Evolutionary conservation across 2,797 vertebrate species (phyloP).

Genomic region (Limnodromus scolopaceus): DNA sequence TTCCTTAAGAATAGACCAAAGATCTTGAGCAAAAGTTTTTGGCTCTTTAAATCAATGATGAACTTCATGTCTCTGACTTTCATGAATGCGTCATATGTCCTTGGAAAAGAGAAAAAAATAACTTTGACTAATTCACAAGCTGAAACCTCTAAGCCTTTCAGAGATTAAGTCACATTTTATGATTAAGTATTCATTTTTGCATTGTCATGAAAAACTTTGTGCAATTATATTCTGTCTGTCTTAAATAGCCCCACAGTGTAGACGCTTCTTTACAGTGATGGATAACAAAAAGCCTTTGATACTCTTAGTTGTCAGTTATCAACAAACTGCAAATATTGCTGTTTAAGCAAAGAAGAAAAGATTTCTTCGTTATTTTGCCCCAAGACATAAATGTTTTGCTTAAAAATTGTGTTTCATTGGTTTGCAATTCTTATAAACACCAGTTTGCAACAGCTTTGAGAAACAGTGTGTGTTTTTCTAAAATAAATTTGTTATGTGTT

Average conservation of each 20-base stretch:
- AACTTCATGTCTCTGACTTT: background rate
- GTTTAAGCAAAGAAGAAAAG: background rate
- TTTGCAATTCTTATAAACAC: background rate
- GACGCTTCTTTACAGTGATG: background rate
- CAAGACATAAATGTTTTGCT: background rate
- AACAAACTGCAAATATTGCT: background rate
- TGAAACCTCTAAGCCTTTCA: background rate
- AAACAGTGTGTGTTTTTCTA: background rate
- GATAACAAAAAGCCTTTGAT: background rate
- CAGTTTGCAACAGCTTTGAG: background rate
- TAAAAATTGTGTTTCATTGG: background rate
- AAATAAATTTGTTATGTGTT: background rate
- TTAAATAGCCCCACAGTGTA: background rate
- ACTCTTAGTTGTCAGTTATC: background rate
- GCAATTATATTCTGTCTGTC: background rate
- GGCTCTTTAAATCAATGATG: background rate
- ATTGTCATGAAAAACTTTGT: background rate
- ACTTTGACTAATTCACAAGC: background rate
- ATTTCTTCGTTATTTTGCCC: background rate
- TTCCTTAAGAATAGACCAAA: background rate
- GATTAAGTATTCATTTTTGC: background rate
- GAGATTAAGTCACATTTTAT: background rate
- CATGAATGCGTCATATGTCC: background rate
- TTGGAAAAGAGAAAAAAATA: background rate
- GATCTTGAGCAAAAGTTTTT: background rate